Percentiles rank a stretch among this genome's conserved stretches.
Evolutionary conservation across 2,797 vertebrate species (phyloP).

Genomic region (Pagetopsis macropterus): DNA sequence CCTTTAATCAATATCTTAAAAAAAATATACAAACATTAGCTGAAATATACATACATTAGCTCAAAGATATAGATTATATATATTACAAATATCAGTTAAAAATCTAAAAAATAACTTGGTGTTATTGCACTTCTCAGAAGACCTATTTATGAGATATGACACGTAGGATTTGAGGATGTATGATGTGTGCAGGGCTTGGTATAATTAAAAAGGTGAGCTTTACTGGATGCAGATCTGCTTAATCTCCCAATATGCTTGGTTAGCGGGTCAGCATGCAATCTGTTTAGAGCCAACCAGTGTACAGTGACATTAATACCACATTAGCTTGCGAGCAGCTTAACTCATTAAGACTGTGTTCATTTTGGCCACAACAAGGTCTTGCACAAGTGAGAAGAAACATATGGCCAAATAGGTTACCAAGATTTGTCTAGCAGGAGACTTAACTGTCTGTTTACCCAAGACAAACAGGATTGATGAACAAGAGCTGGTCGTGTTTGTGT

Average conservation of each 20-base stretch:
- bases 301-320: slow-evolving; percentile 55
- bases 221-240: slow-evolving; percentile 54
- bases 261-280: slow-evolving; percentile 68
- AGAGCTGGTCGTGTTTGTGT: neutral
- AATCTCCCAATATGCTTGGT: slow-evolving; percentile 72
- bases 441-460: slow-evolving; percentile 30
- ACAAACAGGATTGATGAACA: slow-evolving; percentile 23
- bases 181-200: slow-evolving; percentile 47
- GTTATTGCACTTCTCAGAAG: neutral
- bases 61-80: too few species aligned
- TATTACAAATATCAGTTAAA: too few species aligned
- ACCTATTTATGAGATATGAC: neutral
- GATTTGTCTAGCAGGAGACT: slow-evolving; percentile 35
- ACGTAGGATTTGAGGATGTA: slow-evolving; percentile 15
- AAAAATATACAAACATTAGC: neutral
- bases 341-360: slow-evolving; percentile 42
- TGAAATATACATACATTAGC: too few species aligned
- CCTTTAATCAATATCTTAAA: neutral
- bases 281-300: slow-evolving; percentile 43
- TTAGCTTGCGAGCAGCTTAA: slow-evolving; percentile 51
- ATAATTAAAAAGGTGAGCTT: slow-evolving; percentile 67
- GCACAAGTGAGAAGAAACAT: slow-evolving; percentile 39
- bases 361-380: slow-evolving; percentile 36
- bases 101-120: neutral
- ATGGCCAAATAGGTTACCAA: slow-evolving; percentile 46